These are phyloP conservation scores for Candoia aspera DNA, from an alignment of 2,113 vertebrate genomes.

Conservation along the genomic window DNA sequence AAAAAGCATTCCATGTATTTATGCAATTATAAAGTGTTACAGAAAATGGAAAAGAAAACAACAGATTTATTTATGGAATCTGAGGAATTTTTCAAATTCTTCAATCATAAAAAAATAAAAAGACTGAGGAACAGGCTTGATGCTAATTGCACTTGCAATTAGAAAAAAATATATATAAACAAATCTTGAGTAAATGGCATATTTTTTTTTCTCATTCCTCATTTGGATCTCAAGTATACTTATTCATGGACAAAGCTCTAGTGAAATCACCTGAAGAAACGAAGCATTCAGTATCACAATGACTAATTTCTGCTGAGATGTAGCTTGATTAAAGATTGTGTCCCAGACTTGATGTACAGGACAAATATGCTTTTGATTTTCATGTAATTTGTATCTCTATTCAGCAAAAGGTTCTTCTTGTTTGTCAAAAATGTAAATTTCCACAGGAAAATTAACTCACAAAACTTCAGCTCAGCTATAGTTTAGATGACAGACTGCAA, in stretches of 20 bases:
- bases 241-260: slow-evolving; percentile 13
- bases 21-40: background rate
- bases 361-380: slow-evolving; percentile 2
- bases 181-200: slow-evolving; percentile 5
- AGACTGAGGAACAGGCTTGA: background rate
- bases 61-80: slow-evolving; percentile 1
- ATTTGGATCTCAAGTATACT: slow-evolving; percentile 15
- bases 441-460: background rate
- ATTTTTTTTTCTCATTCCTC: background rate
- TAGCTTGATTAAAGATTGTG: slow-evolving; percentile 31
- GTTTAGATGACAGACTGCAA: slow-evolving; percentile 3
- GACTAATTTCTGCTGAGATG: slow-evolving; percentile 7
- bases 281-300: slow-evolving; percentile 27
- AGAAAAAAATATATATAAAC: slow-evolving; percentile 15
- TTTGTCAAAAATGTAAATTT: slow-evolving; percentile 13
- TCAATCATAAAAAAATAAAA: background rate
- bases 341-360: background rate
- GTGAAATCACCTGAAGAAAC: slow-evolving; percentile 23
- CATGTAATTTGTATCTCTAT: slow-evolving; percentile 1
- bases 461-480: background rate
- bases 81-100: background rate
- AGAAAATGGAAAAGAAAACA: background rate
- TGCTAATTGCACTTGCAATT: slow-evolving; percentile 33
- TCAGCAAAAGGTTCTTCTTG: background rate
- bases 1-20: background rate